phyloP scores from a whole-genome alignment of 2,113 vertebrate species.

The Aix galericulata region DNA sequence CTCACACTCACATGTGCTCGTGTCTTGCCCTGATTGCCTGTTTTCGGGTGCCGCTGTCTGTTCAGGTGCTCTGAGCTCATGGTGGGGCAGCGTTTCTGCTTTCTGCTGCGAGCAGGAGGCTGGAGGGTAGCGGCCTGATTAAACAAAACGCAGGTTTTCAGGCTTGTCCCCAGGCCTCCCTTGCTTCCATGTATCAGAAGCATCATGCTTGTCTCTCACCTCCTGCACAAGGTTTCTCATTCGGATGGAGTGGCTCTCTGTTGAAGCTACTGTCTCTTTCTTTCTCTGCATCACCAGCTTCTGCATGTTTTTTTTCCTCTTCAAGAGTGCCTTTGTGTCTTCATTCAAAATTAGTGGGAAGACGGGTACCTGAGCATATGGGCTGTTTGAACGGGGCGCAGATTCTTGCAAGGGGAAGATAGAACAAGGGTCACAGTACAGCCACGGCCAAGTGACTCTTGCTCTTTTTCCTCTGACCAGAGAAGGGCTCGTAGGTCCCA shows the following conservation, averaged over 20 bases:
- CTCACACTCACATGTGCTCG: not conserved
- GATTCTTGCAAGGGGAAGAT: slow-evolving; percentile 16
- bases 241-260: slow-evolving; percentile 38
- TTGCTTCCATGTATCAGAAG: not conserved
- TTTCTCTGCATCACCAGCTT: slow-evolving; percentile 40
- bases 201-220: not conserved
- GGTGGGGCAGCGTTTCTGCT: not conserved
- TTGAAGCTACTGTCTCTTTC: slow-evolving; percentile 25
- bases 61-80: accelerated
- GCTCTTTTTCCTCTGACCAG: not conserved
- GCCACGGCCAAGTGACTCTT: not conserved
- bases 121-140: not conserved
- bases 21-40: not conserved
- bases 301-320: slow-evolving; percentile 41
- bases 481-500: accelerated
- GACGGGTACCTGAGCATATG: slow-evolving; percentile 61
- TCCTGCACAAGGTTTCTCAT: slow-evolving; percentile 47
- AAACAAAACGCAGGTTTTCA: not conserved
- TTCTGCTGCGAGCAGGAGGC: not conserved
- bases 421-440: not conserved
- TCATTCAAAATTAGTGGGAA: slow-evolving; percentile 47
- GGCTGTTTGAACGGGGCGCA: slow-evolving; percentile 16
- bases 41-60: not conserved
- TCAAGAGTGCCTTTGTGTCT: not conserved
- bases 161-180: not conserved